phyloP scores from a whole-genome alignment of 2,888 invertebrate genomes.

The Neoascia interrupta region DNA sequence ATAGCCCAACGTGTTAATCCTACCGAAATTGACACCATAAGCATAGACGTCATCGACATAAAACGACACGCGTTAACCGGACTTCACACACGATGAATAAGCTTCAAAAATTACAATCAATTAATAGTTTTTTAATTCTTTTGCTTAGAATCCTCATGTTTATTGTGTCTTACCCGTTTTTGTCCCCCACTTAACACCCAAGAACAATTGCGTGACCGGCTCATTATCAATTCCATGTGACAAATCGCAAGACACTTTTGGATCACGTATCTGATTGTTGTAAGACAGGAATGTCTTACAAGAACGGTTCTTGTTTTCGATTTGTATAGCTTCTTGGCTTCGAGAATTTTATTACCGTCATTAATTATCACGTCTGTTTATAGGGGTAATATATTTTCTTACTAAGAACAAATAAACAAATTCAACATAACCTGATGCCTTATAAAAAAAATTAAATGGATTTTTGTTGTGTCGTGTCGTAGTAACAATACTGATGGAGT shows the following conservation, averaged over 20 bases:
- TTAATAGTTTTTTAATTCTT: too few relatives aligned
- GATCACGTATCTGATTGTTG: slow-evolving; percentile 20
- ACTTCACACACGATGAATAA: too few relatives aligned
- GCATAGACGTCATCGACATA: too few relatives aligned
- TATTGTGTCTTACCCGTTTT: too few relatives aligned
- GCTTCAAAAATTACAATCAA: too few relatives aligned
- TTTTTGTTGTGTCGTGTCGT: background rate
- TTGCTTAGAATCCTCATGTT: too few relatives aligned
- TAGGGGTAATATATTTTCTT: slow-evolving; percentile 1
- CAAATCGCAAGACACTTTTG: slow-evolving; percentile 2
- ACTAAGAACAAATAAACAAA: background rate
- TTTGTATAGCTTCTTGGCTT: background rate
- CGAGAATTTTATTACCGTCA: slow-evolving; percentile 30
- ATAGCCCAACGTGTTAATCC: too few relatives aligned
- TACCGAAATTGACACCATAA: too few relatives aligned
- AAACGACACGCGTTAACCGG: too few relatives aligned
- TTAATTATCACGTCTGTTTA: slow-evolving; percentile 28
- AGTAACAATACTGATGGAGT: too few relatives aligned
- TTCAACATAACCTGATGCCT: too few relatives aligned
- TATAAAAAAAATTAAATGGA: too few relatives aligned
- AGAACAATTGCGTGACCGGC: slow-evolving; percentile 17
- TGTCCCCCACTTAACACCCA: slow-evolving; percentile 14
- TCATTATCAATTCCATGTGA: slow-evolving; percentile 37
- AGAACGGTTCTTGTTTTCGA: background rate
- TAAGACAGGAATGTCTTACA: background rate